Percentiles rank a stretch among this genome's conserved stretches.
Conservation (phyloP, 2,888 invertebrate species). For the Anarsia innoxiella region DNA sequence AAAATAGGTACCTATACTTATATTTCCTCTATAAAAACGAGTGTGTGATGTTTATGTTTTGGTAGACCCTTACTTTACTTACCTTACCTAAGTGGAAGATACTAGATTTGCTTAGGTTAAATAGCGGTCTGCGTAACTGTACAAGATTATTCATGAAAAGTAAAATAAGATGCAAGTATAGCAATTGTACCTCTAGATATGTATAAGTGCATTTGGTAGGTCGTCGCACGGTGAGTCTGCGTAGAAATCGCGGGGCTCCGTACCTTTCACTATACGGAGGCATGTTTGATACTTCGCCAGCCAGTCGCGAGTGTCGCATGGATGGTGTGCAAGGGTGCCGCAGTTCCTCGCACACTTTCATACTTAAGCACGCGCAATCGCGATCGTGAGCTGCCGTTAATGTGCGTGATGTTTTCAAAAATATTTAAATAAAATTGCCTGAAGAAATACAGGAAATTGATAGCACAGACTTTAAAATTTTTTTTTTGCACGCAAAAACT, state of each 20-base stretch:
- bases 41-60: too few species aligned
- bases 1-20: too few species aligned
- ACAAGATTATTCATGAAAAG: too few species aligned
- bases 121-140: too few species aligned
- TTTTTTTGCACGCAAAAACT: not conserved
- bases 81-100: too few species aligned
- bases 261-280: slow-evolving; percentile 26
- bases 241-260: slow-evolving; percentile 18
- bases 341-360: slow-evolving; percentile 38
- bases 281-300: slow-evolving; percentile 12
- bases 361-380: slow-evolving; percentile 33
- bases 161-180: too few species aligned
- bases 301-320: slow-evolving; percentile 10
- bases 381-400: slow-evolving; percentile 19
- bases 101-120: too few species aligned
- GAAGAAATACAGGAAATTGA: slow-evolving; percentile 8
- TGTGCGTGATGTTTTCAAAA: slow-evolving; percentile 18
- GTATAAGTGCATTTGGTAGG: slow-evolving; percentile 6
- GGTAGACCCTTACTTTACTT: too few species aligned
- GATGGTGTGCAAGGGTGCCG: slow-evolving; percentile 23
- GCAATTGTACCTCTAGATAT: too few species aligned
- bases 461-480: too few species aligned
- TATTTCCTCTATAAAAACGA: too few species aligned
- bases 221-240: slow-evolving; percentile 15
- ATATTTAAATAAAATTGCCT: not conserved